phyloP scores from a whole-genome alignment of 2,888 invertebrate genomes.

The Agriopis leucophaearia region DNA sequence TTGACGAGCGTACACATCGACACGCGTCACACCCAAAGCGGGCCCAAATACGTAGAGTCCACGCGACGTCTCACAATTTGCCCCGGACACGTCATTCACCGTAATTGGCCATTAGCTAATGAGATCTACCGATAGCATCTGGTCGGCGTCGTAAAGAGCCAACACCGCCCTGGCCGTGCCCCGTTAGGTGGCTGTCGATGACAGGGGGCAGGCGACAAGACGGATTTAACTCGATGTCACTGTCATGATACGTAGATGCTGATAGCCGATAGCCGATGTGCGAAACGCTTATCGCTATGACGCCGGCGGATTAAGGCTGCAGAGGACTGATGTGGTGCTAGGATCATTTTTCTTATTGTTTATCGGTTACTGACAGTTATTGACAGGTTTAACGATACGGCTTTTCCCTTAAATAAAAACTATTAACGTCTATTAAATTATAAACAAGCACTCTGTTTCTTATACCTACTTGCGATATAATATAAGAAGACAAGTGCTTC shows the following conservation, averaged over 20 bases:
- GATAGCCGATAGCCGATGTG: conserved; percentile 45
- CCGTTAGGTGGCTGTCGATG: conserved; percentile 66
- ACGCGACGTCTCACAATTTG: conserved; percentile 57
- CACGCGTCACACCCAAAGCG: conserved; percentile 34
- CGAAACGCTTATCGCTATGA: conserved; percentile 37
- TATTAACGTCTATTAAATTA: not conserved
- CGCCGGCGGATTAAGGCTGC: conserved; percentile 71
- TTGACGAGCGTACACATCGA: conserved; percentile 24
- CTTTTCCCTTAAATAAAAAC: conserved; percentile 6
- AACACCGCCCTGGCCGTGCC: conserved; percentile 56
- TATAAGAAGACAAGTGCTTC: no score
- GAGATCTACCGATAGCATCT: conserved; percentile 68
- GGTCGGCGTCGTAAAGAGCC: conserved; percentile 56
- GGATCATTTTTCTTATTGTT: conserved; percentile 31
- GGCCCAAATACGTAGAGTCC: conserved; percentile 29
- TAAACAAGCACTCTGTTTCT: no score
- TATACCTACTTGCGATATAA: no score
- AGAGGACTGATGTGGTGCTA: conserved; percentile 55
- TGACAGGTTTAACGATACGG: conserved; percentile 3
- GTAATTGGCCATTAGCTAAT: conserved; percentile 79
- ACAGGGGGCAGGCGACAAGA: conserved; percentile 60
- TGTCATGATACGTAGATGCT: conserved; percentile 40
- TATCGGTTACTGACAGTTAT: conserved; percentile 21
- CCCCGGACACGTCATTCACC: conserved; percentile 82
- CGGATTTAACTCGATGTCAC: conserved; percentile 49